Evolutionary conservation across 2,888 invertebrate genomes (phyloP).

Genomic region (Leuctra nigra): DNA sequence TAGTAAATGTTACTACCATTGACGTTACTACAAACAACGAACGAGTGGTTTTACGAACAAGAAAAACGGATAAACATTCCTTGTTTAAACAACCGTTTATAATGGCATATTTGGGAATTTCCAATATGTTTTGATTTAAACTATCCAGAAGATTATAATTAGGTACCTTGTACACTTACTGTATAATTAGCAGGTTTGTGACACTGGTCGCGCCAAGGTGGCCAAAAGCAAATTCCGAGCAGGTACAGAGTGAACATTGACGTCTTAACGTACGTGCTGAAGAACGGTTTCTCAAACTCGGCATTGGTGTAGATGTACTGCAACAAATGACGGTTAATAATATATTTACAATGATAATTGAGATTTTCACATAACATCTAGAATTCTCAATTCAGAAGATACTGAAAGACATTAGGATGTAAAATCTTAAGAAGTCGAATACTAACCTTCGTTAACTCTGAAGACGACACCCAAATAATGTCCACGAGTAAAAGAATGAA

Average conservation of each 20-base stretch:
- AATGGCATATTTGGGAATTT: too few species aligned
- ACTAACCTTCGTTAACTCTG: slow-evolving; percentile 86
- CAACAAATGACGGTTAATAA: slow-evolving; percentile 36
- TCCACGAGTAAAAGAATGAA: slow-evolving; percentile 85
- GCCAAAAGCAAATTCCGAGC: slow-evolving; percentile 79
- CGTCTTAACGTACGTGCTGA: slow-evolving; percentile 91
- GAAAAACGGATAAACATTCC: too few species aligned
- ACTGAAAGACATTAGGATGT: too few species aligned
- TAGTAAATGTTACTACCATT: too few species aligned
- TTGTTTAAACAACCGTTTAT: too few species aligned
- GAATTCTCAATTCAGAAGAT: too few species aligned
- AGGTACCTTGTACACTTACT: slow-evolving; percentile 54
- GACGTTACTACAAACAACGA: too few species aligned
- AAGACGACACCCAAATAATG: slow-evolving; percentile 92
- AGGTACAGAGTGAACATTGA: slow-evolving; percentile 91
- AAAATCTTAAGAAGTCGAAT: neutral
- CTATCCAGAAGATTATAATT: too few species aligned
- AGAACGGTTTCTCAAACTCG: slow-evolving; percentile 88
- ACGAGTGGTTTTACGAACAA: too few species aligned
- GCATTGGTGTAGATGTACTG: slow-evolving; percentile 82
- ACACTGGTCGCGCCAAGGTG: slow-evolving; percentile 86
- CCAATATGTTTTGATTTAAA: too few species aligned
- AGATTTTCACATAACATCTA: too few species aligned
- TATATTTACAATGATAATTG: too few species aligned
- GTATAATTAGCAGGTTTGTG: slow-evolving; percentile 63